Evolutionary conservation across 2,888 invertebrate genomes (phyloP).

Genomic region (Nephrotoma flavescens): DNA sequence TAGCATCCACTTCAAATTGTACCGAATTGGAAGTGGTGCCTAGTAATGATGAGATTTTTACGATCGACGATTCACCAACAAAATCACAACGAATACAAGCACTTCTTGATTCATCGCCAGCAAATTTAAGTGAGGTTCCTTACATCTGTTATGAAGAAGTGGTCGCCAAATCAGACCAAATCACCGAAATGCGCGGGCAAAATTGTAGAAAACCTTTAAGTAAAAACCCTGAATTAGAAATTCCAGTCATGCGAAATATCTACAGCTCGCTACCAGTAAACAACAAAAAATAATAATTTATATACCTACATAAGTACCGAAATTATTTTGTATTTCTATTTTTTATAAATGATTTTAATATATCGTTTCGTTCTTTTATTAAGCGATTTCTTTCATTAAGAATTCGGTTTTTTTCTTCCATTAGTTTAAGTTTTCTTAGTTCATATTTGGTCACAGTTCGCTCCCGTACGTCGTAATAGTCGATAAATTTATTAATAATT

Average conservation of each 20-base stretch:
- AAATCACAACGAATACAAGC: background rate
- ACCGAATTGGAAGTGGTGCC: background rate
- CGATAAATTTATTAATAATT: background rate
- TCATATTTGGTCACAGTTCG: background rate
- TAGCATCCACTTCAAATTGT: background rate
- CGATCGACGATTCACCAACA: background rate
- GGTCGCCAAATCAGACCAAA: background rate
- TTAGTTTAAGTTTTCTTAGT: background rate
- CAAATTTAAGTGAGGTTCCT: background rate
- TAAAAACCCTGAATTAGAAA: background rate
- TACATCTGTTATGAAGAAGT: background rate
- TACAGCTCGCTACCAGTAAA: background rate
- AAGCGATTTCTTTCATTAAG: background rate
- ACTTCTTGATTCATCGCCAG: background rate
- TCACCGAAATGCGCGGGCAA: background rate
- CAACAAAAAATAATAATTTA: background rate
- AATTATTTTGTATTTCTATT: background rate
- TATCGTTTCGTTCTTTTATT: background rate
- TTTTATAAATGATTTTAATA: background rate
- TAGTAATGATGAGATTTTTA: background rate
- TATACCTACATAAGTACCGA: background rate
- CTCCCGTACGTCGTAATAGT: background rate
- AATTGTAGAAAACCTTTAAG: background rate
- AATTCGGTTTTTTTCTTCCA: background rate
- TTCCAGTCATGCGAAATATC: background rate